Base-by-base conservation (phyloP, 2,797 vertebrate species). In the Clamator glandarius region DNA sequence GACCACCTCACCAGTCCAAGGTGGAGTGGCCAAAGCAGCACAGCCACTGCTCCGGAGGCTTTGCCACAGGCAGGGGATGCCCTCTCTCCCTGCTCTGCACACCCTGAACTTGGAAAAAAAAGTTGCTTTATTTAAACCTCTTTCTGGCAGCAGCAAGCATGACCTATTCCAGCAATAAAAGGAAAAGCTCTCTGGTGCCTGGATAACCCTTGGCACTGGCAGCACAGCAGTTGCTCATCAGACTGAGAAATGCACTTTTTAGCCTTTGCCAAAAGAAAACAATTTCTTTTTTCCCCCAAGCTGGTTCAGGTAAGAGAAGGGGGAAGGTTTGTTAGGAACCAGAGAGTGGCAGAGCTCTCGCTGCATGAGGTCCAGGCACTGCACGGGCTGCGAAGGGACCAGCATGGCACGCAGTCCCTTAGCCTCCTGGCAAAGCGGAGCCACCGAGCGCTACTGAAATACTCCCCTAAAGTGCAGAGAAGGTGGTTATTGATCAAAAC, bases 121-220 rank as follows among this genome's bases (percentile, higher is more conserved):
- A 77, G 29, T 29, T 87, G 62, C 51, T 90, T 84, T 57, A 58
- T 90, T 84, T 57, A 58, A 57, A 77, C 42, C 17, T 76, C 75
- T 10, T 44, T 25, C 68, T 67, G 63, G 78, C 89, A 92, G 78
- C 84, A 90, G 75, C 1, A 1, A 94, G 80, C 1, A 0, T 86
- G 95, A 96, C 95, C 94, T 95, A 95, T 92, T 96, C 95, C 70
- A 94, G 81, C 75, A 93, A 73, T 80, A 85, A 87, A 94, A 92
- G 78, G 89, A 77, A 92, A 92, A 91, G 73, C 90, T 87, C 92
- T 58, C 90, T 15, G 74, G 93, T 92, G 96, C 93, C 86, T 87
- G 78, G 81, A 92, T 89, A 81, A 85, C 90, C 88, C 88, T 84
- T 81, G 88, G 94, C 80, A 14, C 88, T 52, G 75, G 41, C 67